These are phyloP conservation scores for Actenoides lindsayi DNA, from an alignment of 2,113 vertebrate species.

Conservation along the genomic window DNA sequence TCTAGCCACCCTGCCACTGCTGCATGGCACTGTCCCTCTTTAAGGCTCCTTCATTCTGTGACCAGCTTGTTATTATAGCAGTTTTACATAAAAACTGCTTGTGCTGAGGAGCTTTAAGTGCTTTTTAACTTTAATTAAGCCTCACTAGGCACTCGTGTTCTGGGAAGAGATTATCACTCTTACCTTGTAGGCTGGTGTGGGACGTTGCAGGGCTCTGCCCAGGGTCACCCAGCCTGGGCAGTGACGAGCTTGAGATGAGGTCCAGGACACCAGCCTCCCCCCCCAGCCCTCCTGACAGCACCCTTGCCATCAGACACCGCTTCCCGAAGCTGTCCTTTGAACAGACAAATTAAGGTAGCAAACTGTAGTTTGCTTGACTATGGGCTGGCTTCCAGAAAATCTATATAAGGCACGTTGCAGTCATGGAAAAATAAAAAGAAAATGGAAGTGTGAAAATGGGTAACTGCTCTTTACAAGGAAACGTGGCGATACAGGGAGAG, in stretches of 20 bases:
- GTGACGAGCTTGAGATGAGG: background rate
- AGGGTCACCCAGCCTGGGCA: background rate
- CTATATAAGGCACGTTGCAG: background rate
- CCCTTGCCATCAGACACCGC: accelerated
- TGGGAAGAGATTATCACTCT: background rate
- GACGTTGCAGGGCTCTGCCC: background rate
- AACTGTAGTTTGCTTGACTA: background rate
- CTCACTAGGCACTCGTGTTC: background rate
- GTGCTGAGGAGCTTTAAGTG: background rate
- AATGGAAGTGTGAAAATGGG: background rate
- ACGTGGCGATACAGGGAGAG: background rate
- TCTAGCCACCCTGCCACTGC: background rate
- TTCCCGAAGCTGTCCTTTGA: background rate
- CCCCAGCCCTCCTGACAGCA: background rate
- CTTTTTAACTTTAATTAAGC: constrained; percentile 7
- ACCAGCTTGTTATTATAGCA: background rate
- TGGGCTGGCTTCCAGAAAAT: background rate
- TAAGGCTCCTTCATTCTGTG: background rate
- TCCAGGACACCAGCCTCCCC: background rate
- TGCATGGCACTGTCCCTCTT: background rate
- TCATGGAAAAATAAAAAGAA: background rate
- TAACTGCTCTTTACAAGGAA: background rate
- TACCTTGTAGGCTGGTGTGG: background rate
- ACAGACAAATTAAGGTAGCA: background rate
- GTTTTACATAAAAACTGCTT: background rate